Conservation (phyloP, 2,888 invertebrate genomes). For the Microdon myrmicae region DNA sequence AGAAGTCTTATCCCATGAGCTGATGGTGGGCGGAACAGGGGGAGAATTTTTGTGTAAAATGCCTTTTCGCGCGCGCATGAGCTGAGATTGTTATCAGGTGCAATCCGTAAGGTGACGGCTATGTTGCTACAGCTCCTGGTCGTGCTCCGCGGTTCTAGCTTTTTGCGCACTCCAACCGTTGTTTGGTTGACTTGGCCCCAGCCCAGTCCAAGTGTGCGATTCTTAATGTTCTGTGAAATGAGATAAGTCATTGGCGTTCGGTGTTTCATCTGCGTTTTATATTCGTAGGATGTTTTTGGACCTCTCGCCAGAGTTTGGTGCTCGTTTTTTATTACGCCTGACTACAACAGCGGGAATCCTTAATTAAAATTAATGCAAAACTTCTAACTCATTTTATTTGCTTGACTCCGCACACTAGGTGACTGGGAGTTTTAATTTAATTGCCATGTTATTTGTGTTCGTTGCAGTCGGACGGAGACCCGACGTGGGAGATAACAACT, state of each 20-base stretch:
- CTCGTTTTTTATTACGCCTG: background rate
- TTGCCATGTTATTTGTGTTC: slow-evolving; percentile 51
- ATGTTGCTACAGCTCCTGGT: slow-evolving; percentile 27
- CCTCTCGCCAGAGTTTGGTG: background rate
- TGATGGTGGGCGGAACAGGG: no score
- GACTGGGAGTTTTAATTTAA: slow-evolving; percentile 46
- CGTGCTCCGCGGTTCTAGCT: slow-evolving; percentile 13
- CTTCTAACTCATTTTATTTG: slow-evolving; percentile 53
- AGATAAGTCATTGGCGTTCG: slow-evolving; percentile 46
- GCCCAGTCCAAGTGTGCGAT: slow-evolving; percentile 48
- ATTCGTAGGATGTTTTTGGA: slow-evolving; percentile 11
- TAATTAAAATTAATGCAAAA: slow-evolving; percentile 57
- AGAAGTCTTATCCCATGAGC: slow-evolving; percentile 53
- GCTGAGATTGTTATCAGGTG: slow-evolving; percentile 58
- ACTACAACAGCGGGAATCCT: slow-evolving; percentile 34
- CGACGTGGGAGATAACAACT: slow-evolving; percentile 48
- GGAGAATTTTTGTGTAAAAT: slow-evolving; percentile 46
- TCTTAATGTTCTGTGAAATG: slow-evolving; percentile 49
- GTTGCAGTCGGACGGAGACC: slow-evolving; percentile 29
- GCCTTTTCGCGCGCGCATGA: slow-evolving; percentile 50
- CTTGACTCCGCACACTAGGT: slow-evolving; percentile 11
- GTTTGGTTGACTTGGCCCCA: slow-evolving; percentile 42
- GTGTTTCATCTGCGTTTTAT: slow-evolving; percentile 23
- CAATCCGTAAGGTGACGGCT: slow-evolving; percentile 55
- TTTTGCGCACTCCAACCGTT: slow-evolving; percentile 17